Evolutionary conservation across 2,113 vertebrate genomes (phyloP).

Genomic region (Zapus hudsonius): DNA sequence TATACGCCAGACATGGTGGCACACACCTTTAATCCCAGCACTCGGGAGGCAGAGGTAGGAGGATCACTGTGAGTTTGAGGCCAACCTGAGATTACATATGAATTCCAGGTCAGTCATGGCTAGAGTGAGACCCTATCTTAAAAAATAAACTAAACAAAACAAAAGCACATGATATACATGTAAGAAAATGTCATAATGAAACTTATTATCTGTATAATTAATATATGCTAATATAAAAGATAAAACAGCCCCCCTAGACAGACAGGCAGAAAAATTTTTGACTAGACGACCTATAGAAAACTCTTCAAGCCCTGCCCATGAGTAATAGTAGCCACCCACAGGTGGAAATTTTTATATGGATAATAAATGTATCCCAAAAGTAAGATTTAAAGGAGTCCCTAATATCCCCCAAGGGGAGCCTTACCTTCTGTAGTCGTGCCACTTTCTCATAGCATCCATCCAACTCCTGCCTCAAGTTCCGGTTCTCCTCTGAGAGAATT

Average conservation of each 20-base stretch:
- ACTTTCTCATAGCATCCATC: slow-evolving; percentile 96
- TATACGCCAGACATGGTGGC: too few relatives aligned
- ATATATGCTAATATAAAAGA: not conserved
- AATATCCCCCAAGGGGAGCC: not conserved
- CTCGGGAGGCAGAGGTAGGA: too few relatives aligned
- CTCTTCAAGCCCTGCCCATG: not conserved
- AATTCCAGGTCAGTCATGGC: too few relatives aligned
- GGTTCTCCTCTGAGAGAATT: slow-evolving; percentile 95
- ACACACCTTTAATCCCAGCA: too few relatives aligned
- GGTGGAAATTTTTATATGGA: not conserved
- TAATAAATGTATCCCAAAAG: not conserved
- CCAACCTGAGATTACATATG: too few relatives aligned
- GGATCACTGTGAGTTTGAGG: too few relatives aligned
- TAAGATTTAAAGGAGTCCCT: slow-evolving; percentile 14
- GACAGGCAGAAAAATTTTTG: too few relatives aligned
- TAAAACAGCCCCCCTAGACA: not conserved
- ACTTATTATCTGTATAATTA: not conserved
- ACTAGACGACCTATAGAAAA: not conserved
- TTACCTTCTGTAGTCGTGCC: slow-evolving; percentile 95
- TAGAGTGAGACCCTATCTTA: too few relatives aligned
- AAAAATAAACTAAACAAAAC: too few relatives aligned
- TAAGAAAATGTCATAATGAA: not conserved
- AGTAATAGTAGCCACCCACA: not conserved
- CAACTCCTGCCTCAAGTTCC: slow-evolving; percentile 93
- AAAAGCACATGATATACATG: not conserved